A percentile compares a stretch with the other conserved stretches of the same genome.
Evolutionary conservation across 2,797 vertebrate genomes (phyloP).

Genomic region (Synaphobranchus kaupii): DNA sequence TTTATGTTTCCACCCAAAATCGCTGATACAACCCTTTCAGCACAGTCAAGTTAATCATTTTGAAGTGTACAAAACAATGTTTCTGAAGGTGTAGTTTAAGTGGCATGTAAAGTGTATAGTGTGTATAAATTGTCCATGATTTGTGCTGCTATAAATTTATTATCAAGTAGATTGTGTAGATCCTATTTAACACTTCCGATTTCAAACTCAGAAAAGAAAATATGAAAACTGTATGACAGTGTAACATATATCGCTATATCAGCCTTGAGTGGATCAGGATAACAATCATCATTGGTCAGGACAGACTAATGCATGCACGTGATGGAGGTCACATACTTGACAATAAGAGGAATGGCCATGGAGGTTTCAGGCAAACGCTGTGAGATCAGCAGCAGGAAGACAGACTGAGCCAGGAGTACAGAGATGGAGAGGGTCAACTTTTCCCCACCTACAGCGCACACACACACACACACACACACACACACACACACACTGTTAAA

Average conservation of each 20-base stretch:
- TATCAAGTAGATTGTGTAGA: too few species aligned
- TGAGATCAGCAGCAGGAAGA: slow-evolving; percentile 94
- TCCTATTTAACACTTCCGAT: too few species aligned
- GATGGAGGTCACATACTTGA: slow-evolving; percentile 79
- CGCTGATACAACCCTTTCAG: too few species aligned
- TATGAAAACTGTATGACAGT: neutral
- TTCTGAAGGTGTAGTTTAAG: too few species aligned
- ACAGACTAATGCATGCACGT: neutral
- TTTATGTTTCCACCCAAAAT: too few species aligned
- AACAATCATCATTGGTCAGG: neutral
- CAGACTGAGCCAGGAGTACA: slow-evolving; percentile 92
- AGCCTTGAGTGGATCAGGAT: neutral
- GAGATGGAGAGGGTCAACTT: slow-evolving; percentile 96
- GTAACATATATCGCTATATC: neutral
- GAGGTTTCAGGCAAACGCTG: slow-evolving; percentile 92
- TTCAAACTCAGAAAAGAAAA: neutral
- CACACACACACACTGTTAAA: too few species aligned
- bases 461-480: slow-evolving; percentile 39
- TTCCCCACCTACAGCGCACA: slow-evolving; percentile 82
- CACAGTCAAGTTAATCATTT: too few species aligned
- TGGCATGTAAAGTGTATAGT: too few species aligned
- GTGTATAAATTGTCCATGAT: too few species aligned
- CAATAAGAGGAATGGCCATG: slow-evolving; percentile 88
- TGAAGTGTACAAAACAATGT: too few species aligned
- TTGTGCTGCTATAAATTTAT: too few species aligned